A percentile compares a stretch with the other conserved stretches of the same genome.
phyloP scores from a whole-genome alignment of 2,888 invertebrate species.

The Cryptus viduatorius region DNA sequence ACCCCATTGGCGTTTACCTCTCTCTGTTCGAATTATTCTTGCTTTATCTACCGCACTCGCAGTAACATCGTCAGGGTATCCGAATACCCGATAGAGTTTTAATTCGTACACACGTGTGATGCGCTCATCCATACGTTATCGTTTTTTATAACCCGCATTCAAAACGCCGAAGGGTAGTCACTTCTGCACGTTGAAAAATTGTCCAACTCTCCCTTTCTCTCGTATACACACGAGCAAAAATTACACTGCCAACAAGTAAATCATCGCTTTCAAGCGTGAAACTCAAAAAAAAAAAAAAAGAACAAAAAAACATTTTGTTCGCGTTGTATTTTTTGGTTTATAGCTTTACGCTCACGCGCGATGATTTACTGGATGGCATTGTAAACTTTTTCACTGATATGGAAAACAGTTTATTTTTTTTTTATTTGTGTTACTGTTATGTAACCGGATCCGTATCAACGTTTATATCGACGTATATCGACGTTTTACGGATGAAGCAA shows the following conservation, averaged over 20 bases:
- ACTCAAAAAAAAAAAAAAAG: background rate
- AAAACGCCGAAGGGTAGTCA: conserved; percentile 51
- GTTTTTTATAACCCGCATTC: conserved; percentile 61
- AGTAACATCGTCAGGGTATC: conserved; percentile 33
- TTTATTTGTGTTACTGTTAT: background rate
- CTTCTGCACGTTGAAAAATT: conserved; percentile 26
- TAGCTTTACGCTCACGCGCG: conserved; percentile 1
- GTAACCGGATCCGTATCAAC: background rate
- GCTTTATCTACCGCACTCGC: conserved; percentile 41
- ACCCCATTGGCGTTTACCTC: conserved; percentile 45
- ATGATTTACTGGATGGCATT: conserved; percentile 8
- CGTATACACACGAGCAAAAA: conserved; percentile 15
- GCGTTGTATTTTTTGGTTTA: background rate
- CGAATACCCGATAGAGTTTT: conserved; percentile 61
- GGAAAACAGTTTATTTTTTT: background rate
- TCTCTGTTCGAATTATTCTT: conserved; percentile 59
- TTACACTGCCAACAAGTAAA: conserved; percentile 24
- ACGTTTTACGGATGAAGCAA: too few species aligned
- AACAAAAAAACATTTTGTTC: background rate
- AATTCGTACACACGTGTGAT: conserved; percentile 63
- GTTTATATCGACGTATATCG: too few species aligned
- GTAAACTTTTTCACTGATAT: background rate
- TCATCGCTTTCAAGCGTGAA: conserved; percentile 33
- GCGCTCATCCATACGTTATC: conserved; percentile 64
- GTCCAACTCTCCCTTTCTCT: background rate